These are phyloP conservation scores for Sphaerophoria taeniata DNA, from an alignment of 2,888 invertebrate species.

Conservation along the genomic window DNA sequence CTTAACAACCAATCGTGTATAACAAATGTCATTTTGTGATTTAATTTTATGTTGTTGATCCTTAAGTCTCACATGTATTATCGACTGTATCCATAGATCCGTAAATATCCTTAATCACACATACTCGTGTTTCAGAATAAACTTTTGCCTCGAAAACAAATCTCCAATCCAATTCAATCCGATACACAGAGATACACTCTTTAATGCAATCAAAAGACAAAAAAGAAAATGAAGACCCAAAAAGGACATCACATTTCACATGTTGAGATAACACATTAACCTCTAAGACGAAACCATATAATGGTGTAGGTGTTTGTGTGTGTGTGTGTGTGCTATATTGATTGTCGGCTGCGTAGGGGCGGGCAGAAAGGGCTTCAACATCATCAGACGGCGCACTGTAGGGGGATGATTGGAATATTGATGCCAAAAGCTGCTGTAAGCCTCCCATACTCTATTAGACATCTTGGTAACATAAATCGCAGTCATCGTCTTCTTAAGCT, in stretches of 20 bases:
- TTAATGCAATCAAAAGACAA: conserved; percentile 48
- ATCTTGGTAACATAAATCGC: conserved; percentile 65
- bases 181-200: neutral
- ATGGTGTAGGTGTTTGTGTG: conserved; percentile 1
- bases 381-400: neutral
- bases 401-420: conserved; percentile 32
- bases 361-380: neutral
- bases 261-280: conserved; percentile 45
- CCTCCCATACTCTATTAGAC: conserved; percentile 53
- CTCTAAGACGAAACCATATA: conserved; percentile 14
- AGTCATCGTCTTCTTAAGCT: neutral
- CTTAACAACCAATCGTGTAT: conserved; percentile 7
- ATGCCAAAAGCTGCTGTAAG: conserved; percentile 57
- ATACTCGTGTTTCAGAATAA: neutral
- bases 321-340: neutral
- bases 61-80: neutral
- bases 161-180: neutral
- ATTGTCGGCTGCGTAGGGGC: neutral
- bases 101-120: conserved; percentile 7
- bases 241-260: conserved; percentile 49
- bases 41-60: conserved; percentile 65
- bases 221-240: conserved; percentile 23
- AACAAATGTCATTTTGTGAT: conserved; percentile 41
- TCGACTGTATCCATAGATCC: conserved; percentile 11
- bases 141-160: neutral